These are phyloP conservation scores for Hydrotaea cyrtoneurina DNA, from an alignment of 2,888 invertebrate species.

Conservation along the genomic window DNA sequence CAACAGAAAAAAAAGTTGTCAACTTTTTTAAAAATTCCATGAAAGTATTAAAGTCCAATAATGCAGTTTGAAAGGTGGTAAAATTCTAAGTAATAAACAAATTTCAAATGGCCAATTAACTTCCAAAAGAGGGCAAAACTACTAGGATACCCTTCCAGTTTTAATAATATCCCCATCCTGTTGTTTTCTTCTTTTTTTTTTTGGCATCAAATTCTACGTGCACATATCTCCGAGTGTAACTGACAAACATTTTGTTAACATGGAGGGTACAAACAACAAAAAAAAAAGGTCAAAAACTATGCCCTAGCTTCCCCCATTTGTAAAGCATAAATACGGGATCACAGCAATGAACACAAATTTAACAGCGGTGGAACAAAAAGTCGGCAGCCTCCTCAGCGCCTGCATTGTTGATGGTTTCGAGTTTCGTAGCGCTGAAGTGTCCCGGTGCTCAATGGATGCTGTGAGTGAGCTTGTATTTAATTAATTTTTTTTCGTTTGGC, in stretches of 20 bases:
- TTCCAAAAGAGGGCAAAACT: no score
- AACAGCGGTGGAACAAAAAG: not conserved
- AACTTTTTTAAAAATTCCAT: no score
- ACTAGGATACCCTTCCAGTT: no score
- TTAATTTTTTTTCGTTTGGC: constrained; percentile 39
- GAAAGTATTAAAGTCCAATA: no score
- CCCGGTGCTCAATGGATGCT: not conserved
- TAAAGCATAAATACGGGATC: not conserved
- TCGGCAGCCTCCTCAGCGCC: not conserved
- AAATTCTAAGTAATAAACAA: no score
- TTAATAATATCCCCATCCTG: not conserved
- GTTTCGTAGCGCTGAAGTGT: not conserved
- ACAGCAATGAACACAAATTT: not conserved
- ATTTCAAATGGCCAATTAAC: no score
- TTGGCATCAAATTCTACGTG: no score
- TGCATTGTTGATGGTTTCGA: not conserved
- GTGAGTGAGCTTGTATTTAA: constrained; percentile 56
- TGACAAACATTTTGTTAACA: not conserved
- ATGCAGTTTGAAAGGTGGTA: no score
- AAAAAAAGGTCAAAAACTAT: not conserved
- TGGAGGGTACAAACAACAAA: not conserved
- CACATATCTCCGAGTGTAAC: not conserved
- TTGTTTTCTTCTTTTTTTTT: no score
- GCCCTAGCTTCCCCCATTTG: not conserved
- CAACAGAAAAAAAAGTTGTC: no score